Base-by-base conservation (phyloP, 1,140 invertebrate genomes). In the Oreohelix idahoensis region DNA sequence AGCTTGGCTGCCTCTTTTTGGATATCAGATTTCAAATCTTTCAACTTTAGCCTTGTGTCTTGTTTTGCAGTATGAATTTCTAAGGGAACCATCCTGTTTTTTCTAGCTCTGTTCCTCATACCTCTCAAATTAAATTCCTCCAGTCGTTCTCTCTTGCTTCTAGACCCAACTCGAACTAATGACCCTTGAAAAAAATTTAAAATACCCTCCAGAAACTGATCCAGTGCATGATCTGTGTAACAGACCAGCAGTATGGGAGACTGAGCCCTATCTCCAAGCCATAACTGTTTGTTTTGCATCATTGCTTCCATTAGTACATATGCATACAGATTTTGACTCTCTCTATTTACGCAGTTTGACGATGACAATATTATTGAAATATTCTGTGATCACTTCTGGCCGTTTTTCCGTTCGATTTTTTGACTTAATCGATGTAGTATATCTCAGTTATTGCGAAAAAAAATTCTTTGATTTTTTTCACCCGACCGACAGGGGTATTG, bases 191-290 rank as follows among this genome's bases (percentile, higher is more conserved):
- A 87, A 75, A 88, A 88, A 17, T 85, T 77, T 36, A 89, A 51
- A 36, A 92, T 87, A 35, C 95, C 95, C 89, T 96, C 95, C 20
- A 98, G 92, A 92, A 98, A 97, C 89, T 97, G 96, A 93, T 97
- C 97, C 4, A 98, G 89, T 0, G 97, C 96, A 91, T 97, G 96
- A 89, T 97, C 98, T 0, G 96, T 97, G 86, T 95, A 96, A 89
- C 96, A 96, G 29, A 97, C 94, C 15, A 97, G 93, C 8, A 97
- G 90, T 81, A 97, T 95, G 13, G 96, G 95, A 13, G 79, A 81
- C n/a, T 86, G 86, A 20, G 78, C 51, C 1, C 75, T 81, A 17
- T 85, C 83, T 49, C 83, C 78, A 39, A 63, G 53, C 91, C 91
- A 92, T 8, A 88, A 66, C 20, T 87, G 63, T 38, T 79, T 69